Evolutionary conservation across 2,888 invertebrate genomes (phyloP).

Genomic region (Xestia rhomboidea): DNA sequence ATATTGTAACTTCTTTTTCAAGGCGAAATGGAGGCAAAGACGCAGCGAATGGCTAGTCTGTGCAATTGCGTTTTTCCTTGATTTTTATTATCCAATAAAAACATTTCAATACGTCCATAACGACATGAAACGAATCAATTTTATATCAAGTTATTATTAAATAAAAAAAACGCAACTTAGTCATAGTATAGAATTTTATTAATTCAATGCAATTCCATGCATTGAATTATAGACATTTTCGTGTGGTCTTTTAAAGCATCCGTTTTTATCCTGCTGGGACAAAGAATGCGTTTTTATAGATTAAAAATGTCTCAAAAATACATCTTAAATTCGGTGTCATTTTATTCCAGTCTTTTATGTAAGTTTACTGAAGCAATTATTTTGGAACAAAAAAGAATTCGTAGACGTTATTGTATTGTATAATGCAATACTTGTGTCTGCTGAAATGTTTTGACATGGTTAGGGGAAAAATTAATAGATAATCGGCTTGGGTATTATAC

Average conservation of each 20-base stretch:
- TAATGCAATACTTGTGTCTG: not conserved
- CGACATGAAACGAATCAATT: slow-evolving; percentile 53
- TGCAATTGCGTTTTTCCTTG: slow-evolving; percentile 42
- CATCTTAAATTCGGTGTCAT: not conserved
- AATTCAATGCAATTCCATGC: slow-evolving; percentile 3
- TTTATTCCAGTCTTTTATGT: slow-evolving; percentile 17
- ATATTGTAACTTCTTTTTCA: not conserved
- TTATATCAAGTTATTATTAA: slow-evolving; percentile 28
- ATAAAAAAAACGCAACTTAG: slow-evolving; percentile 21
- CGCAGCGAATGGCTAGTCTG: not conserved
- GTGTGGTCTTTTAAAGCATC: slow-evolving; percentile 9
- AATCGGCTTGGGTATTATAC: not conserved
- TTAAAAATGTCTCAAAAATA: not conserved
- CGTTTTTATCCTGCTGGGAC: slow-evolving; percentile 1
- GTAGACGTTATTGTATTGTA: not conserved
- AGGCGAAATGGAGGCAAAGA: not conserved
- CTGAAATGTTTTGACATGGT: not conserved
- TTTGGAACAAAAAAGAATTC: not conserved
- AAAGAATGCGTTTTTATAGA: not conserved
- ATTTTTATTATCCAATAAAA: slow-evolving; percentile 46
- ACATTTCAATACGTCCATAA: slow-evolving; percentile 36
- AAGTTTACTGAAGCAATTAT: not conserved
- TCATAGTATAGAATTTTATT: not conserved
- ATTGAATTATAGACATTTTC: no score
- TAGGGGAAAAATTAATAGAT: not conserved